Evolutionary conservation across 1,140 invertebrate genomes (phyloP), one percentile per base, ranked within the genome.

Genomic region (Hydropsyche tenuis): DNA sequence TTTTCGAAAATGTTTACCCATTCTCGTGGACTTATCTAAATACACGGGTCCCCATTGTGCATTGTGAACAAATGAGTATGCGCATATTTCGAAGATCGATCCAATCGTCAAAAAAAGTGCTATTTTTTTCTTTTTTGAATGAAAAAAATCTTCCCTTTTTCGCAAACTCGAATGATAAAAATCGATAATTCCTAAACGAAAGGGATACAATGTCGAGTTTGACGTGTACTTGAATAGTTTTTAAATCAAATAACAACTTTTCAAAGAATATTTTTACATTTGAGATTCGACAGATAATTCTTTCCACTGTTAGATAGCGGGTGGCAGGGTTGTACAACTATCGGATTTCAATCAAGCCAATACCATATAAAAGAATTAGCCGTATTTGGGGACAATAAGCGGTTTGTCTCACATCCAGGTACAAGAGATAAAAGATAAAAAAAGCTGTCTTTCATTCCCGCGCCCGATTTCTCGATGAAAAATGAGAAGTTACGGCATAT

Each of bases 21-120:
- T 60, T 60, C 22, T 60, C 56, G 56, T 60, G 22, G 22, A 22
- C 22, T 60, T 60, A 60, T 60, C 56, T 60, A 60, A 60, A 60
- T 60, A n/a, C 45, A 14, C 56, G 56, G 23, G 48, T 18, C 22
- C 56, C 56, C 56, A 60, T 60, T 60, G 56, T 60, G 56, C 23
- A 60, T 60, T 27, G 56, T 60, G 56, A 60, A 60, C 56, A 60
- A 60, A 60, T 60, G 56, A 60, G 56, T 60, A 60, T 60, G 56
- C 56, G 56, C 56, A 60, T 60, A 60, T 60, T 60, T 60, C 23
- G 3, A n/a, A 60, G 56, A 60, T 60, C 56, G 56, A 60, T 25
- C 22, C 23, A 9, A 37, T 37, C 30, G 30, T 4, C 3, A 9
- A 9, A 37, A 37, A 37, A 37, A 37, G 30, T 37, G 3, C 3